phyloP scores from a whole-genome alignment of 2,888 invertebrate genomes.

The Theretra japonica region DNA sequence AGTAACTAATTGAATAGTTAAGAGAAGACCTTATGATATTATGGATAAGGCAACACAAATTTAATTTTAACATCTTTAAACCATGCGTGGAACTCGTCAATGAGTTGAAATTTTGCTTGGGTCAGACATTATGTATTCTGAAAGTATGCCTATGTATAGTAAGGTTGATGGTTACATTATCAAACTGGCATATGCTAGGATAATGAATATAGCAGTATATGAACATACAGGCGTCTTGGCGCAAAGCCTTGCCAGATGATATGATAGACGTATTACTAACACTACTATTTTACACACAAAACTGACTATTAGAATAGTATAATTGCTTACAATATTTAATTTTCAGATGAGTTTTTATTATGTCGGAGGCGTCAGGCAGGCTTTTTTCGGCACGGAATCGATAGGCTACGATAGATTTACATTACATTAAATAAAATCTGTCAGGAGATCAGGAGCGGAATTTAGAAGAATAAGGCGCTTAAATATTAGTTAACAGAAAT shows the following conservation, averaged over 20 bases:
- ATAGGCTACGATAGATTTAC: constrained; percentile 53
- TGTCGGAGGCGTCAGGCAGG: constrained; percentile 66
- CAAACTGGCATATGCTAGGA: constrained; percentile 5
- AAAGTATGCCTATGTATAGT: neutral
- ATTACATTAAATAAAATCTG: constrained; percentile 31
- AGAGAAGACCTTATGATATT: too few species aligned
- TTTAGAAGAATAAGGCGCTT: constrained; percentile 28
- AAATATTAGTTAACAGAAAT: constrained; percentile 16
- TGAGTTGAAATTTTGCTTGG: constrained; percentile 13
- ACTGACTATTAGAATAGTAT: constrained; percentile 39
- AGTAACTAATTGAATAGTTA: neutral
- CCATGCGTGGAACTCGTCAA: constrained; percentile 14
- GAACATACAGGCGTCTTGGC: neutral
- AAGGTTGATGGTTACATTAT: constrained; percentile 14
- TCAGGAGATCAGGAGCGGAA: constrained; percentile 41
- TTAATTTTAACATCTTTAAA: neutral
- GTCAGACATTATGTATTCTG: neutral
- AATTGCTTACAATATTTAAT: constrained; percentile 65
- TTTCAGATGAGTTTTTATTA: constrained; percentile 65
- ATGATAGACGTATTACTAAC: constrained; percentile 25
- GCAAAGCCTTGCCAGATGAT: neutral
- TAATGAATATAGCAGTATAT: neutral
- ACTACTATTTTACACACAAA: constrained; percentile 18
- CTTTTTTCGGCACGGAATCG: constrained; percentile 40
- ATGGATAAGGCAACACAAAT: neutral